Evolutionary conservation across 1,140 invertebrate genomes (phyloP).

Genomic region (Euura saliciscinereae): DNA sequence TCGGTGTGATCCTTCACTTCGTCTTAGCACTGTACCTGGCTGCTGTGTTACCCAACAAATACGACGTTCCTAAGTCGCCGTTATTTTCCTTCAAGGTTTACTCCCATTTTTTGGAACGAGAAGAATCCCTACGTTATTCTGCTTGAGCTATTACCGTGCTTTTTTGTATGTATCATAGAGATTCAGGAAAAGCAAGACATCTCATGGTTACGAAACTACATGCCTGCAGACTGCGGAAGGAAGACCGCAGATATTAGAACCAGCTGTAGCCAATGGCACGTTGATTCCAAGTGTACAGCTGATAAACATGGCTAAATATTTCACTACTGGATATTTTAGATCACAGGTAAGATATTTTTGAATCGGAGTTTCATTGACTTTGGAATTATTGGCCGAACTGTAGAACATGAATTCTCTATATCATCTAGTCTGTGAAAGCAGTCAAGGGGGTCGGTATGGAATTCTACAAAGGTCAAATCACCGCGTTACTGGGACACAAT

Average conservation of each 20-base stretch:
- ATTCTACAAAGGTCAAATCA: slow-evolving; percentile 71
- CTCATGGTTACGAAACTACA: background rate
- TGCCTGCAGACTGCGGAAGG: slow-evolving; percentile 34
- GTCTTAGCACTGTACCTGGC: slow-evolving; percentile 61
- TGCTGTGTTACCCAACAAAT: slow-evolving; percentile 60
- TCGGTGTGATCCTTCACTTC: slow-evolving; percentile 57
- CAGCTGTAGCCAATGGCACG: slow-evolving; percentile 26
- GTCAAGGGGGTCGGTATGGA: slow-evolving; percentile 63
- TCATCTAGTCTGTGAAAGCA: slow-evolving; percentile 42
- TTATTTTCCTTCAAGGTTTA: slow-evolving; percentile 60
- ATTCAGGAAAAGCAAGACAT: background rate
- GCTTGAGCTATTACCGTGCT: too few relatives aligned
- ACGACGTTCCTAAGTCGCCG: slow-evolving; percentile 59
- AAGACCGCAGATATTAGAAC: slow-evolving; percentile 45
- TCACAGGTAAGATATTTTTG: background rate
- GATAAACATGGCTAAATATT: slow-evolving; percentile 47
- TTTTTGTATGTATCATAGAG: too few relatives aligned
- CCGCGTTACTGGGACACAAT: slow-evolving; percentile 82
- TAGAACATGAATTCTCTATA: background rate
- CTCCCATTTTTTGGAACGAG: slow-evolving; percentile 17
- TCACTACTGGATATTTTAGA: background rate
- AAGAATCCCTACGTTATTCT: too few relatives aligned
- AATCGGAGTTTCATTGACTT: background rate
- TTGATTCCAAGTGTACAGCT: slow-evolving; percentile 50
- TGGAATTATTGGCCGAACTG: background rate